A percentile compares a stretch with the other conserved stretches of the same genome.
These are phyloP conservation scores for Gouania willdenowi DNA, from an alignment of 2,797 vertebrate genomes.

Conservation along the genomic window DNA sequence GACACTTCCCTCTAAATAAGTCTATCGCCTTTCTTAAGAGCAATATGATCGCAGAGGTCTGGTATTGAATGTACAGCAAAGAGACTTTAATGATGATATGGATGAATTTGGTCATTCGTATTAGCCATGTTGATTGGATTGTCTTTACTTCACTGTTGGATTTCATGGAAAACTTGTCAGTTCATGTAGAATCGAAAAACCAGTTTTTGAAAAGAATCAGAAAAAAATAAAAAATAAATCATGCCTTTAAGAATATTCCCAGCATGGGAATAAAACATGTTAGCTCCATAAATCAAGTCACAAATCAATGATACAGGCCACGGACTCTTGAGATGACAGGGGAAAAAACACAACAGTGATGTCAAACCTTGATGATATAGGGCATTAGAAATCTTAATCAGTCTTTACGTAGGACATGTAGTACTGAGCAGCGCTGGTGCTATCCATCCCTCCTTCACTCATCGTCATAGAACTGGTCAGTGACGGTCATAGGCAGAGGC, in stretches of 20 bases:
- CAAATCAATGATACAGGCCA: constrained; percentile 3
- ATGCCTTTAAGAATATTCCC: constrained; percentile 16
- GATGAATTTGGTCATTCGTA: constrained; percentile 58
- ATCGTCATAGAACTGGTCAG: constrained; percentile 71
- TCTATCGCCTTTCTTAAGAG: too few species aligned
- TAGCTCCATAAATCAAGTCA: constrained; percentile 23
- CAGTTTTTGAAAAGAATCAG: constrained; percentile 23
- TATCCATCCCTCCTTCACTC: constrained; percentile 46
- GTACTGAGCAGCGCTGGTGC: constrained; percentile 64
- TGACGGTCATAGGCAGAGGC: constrained; percentile 92
- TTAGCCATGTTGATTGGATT: constrained; percentile 64
- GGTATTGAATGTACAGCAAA: constrained; percentile 12
- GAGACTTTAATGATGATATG: constrained; percentile 11
- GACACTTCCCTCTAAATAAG: too few species aligned
- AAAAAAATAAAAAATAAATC: too few species aligned
- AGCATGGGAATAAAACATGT: constrained; percentile 29
- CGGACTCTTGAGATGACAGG: constrained; percentile 9
- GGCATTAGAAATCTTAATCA: constrained; percentile 34
- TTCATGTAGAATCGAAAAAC: constrained; percentile 52
- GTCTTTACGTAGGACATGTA: constrained; percentile 29
- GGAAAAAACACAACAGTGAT: too few species aligned
- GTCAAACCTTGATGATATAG: too few species aligned
- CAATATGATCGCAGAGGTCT: constrained; percentile 27
- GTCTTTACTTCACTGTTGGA: constrained; percentile 59
- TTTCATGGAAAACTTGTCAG: constrained; percentile 65